Evolutionary conservation across 2,797 vertebrate species (phyloP), one percentile per base, ranked within the genome.

Genomic region (Trachurus trachurus): DNA sequence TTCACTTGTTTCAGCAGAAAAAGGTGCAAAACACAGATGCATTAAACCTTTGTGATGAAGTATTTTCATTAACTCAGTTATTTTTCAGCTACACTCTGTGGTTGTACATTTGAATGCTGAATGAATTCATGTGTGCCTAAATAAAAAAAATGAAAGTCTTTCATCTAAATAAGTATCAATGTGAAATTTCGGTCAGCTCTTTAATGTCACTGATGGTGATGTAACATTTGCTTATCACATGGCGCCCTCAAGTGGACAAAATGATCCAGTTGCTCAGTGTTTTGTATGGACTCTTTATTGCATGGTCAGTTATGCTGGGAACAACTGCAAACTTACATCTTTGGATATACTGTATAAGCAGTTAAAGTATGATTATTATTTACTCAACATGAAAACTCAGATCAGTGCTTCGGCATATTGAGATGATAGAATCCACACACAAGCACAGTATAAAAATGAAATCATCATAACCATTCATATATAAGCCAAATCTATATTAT

Each of bases 171-270:
- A 10, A 9, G 16, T 59, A 66, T 5, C 7, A 26, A 4, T 61
- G 34, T 53, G 7, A 22, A 31, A 3, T 26, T 2, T 17, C 4
- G 21, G 12, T 4, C 2, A 0, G 0, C 19, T n/a, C n/a, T n/a
- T 17, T 0, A 5, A 5, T 0, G 21, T 22, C 0, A 0, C 8
- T 12, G 22, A 1, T 11, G 42, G 1, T 13, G 1, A 0, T 1
- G 15, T 29, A 2, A 15, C 34, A 17, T 61, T 68, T 77, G 21
- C 45, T 78, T 74, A 39, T 90, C 67, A 50, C 21, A 66, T 17
- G 59, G 81, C 87, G 2, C 92, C 88, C 87, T 82, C 93, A 44
- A 67, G 89, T 88, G 92, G 92, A 91, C 82, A 89, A 78, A 84
- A 56, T 1, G 9, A 78, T 1, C 63, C 75, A 75, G 26, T 5